These are phyloP conservation scores for Atopsyche davidsoni DNA, from an alignment of 1,140 invertebrate species.

Conservation along the genomic window DNA sequence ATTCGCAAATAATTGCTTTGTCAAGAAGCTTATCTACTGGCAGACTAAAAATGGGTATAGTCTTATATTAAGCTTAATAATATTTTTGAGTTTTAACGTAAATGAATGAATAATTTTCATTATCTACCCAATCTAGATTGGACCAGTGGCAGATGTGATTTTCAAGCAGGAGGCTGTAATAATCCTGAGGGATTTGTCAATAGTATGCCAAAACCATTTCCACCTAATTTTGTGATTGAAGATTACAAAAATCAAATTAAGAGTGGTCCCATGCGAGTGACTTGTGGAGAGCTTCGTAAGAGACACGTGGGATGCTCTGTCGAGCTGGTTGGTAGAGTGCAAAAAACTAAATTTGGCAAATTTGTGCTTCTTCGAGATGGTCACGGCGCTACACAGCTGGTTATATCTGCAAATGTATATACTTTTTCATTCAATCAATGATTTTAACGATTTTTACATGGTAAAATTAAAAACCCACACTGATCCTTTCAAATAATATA, in stretches of 20 bases:
- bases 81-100: no score
- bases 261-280: constrained; percentile 26
- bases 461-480: not conserved
- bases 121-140: no score
- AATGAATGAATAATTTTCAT: no score
- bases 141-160: no score
- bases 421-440: constrained; percentile 19
- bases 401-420: constrained; percentile 37
- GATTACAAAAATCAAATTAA: not conserved
- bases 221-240: not conserved
- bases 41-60: no score
- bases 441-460: not conserved
- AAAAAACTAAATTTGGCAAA: constrained; percentile 36
- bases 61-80: no score
- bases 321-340: constrained; percentile 39
- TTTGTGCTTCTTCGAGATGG: constrained; percentile 40
- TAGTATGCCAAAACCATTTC: no score
- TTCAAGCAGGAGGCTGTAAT: no score
- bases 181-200: no score
- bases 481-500: not conserved
- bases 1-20: no score
- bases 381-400: constrained; percentile 40
- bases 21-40: no score
- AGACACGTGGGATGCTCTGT: constrained; percentile 37
- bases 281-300: constrained; percentile 39